These are phyloP conservation scores for Orchesella flavescens DNA, from an alignment of 2,888 invertebrate genomes.

Conservation along the genomic window DNA sequence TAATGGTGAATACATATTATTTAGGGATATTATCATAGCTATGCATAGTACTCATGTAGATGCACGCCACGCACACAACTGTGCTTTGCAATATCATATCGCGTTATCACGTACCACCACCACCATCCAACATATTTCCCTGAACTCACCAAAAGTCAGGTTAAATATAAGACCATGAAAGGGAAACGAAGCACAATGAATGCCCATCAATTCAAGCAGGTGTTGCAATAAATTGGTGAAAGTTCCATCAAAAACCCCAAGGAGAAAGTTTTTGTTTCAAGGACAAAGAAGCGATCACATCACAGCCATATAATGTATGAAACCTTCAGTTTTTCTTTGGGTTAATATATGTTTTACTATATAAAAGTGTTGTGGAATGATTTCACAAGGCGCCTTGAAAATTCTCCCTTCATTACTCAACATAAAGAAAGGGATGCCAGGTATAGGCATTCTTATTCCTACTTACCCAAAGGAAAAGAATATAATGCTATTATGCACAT, in stretches of 20 bases:
- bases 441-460: too few species aligned
- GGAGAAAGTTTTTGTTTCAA: constrained; percentile 25
- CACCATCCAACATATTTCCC: neutral
- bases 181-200: neutral
- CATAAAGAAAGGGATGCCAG: too few species aligned
- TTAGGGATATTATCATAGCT: neutral
- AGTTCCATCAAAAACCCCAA: constrained; percentile 24
- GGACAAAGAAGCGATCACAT: neutral
- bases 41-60: neutral
- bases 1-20: neutral
- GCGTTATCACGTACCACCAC: neutral
- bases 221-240: constrained; percentile 29
- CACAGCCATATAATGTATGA: too few species aligned
- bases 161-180: neutral
- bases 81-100: neutral
- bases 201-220: constrained; percentile 27
- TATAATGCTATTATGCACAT: too few species aligned
- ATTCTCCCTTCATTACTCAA: too few species aligned
- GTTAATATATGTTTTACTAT: too few species aligned
- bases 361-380: too few species aligned
- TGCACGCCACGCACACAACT: neutral
- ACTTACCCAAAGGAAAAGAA: too few species aligned
- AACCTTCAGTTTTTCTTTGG: too few species aligned
- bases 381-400: too few species aligned
- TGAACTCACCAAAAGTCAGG: neutral